These are phyloP conservation scores for Gambusia holbrooki DNA, from an alignment of 2,113 vertebrate genomes.

Conservation along the genomic window DNA sequence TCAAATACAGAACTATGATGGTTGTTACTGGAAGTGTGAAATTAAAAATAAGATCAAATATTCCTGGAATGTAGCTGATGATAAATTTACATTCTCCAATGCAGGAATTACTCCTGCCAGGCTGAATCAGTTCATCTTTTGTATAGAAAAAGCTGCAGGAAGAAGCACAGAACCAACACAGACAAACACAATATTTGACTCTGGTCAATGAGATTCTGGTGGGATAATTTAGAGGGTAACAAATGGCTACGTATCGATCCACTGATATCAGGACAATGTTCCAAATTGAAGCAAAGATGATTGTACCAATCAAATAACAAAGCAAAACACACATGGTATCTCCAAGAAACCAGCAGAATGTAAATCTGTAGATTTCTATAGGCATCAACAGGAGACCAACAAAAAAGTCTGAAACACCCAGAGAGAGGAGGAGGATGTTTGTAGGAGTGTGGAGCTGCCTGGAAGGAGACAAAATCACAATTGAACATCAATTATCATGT, in stretches of 20 bases:
- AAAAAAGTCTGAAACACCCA: neutral
- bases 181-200: conserved; percentile 4
- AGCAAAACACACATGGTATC: neutral
- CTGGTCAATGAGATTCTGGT: neutral
- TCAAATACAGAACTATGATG: no score
- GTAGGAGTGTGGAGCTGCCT: no score
- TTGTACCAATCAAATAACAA: neutral
- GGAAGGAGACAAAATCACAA: no score
- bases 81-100: conserved; percentile 19
- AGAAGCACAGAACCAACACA: conserved; percentile 34
- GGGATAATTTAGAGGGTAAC: conserved; percentile 11
- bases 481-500: no score
- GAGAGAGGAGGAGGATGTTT: no score
- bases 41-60: conserved; percentile 37
- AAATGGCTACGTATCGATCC: conserved; percentile 2
- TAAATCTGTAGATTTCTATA: conserved; percentile 57
- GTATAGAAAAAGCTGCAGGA: neutral
- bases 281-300: neutral
- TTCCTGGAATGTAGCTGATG: neutral
- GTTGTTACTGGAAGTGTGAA: conserved; percentile 25
- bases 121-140: neutral
- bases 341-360: conserved; percentile 61
- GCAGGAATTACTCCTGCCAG: conserved; percentile 1
- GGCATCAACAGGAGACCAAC: conserved; percentile 80
- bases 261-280: conserved; percentile 4